phyloP scores from a whole-genome alignment of 2,797 vertebrate genomes.

The Monodelphis domestica region DNA sequence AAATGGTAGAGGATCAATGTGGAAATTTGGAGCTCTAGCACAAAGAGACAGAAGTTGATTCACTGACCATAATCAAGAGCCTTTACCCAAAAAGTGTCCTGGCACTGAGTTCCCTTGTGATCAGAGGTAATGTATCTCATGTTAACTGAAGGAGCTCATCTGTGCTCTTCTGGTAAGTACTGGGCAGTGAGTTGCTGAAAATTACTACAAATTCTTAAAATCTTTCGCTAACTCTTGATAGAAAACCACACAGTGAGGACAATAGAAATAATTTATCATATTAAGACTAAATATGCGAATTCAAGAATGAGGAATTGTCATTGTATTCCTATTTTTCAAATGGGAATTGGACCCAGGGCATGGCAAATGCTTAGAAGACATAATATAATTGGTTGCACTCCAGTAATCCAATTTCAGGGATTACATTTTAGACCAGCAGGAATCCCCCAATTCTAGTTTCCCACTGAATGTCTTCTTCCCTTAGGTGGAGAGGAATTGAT shows the following conservation, averaged over 20 bases:
- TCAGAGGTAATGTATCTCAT: not conserved
- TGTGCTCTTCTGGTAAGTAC: not conserved
- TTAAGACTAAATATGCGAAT: not conserved
- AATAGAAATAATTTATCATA: not conserved
- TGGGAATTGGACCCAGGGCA: not conserved
- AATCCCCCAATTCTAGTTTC: not conserved
- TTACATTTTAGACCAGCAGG: not conserved
- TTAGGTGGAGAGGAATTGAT: not conserved
- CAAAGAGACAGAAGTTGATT: not conserved
- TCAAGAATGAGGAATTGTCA: not conserved
- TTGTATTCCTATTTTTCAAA: not conserved
- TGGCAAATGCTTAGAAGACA: not conserved
- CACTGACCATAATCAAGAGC: not conserved
- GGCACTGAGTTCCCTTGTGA: not conserved
- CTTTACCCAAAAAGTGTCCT: not conserved
- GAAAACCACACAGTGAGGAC: not conserved
- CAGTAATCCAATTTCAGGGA: conserved; percentile 1
- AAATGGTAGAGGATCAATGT: not conserved
- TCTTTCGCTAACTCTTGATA: not conserved
- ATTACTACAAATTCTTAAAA: not conserved
- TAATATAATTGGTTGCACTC: not conserved
- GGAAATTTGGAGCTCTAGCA: not conserved
- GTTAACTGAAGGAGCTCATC: not conserved
- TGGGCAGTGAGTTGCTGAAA: not conserved
- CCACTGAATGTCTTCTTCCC: not conserved